Evolutionary conservation across 1,140 invertebrate species (phyloP), one percentile per base, ranked within the genome.

Genomic region (Drosophila orosa): DNA sequence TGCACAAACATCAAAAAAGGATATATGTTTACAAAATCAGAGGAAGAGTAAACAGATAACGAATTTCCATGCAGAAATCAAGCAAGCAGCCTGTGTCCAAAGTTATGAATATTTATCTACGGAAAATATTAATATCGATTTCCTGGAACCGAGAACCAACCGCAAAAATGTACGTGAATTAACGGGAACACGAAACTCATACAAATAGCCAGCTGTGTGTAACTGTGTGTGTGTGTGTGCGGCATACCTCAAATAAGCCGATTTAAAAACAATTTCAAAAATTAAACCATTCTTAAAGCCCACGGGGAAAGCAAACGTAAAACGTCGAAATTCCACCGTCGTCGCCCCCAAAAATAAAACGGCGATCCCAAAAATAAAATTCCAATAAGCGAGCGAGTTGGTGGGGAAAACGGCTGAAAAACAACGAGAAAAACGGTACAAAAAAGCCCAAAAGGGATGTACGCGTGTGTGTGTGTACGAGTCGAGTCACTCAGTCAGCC

Each of bases 211-310:
- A 35, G 22, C 40, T 69, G 40, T 57, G 19, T 42, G n/a, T n/a
- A 35, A 33, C 8, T n/a, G 15, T 39, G 15, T 15, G 44, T n/a
- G 44, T 54, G 61, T 37, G 60, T 37, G 54, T 44, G 66, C 31
- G 44, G 68, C 66, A 44, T 58, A 54, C 33, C 80, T 56, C 29
- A 75, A 66, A 78, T 86, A 85, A 85, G 81, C 81, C 74, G 82
- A 80, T 86, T 81, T 78, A 81, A 85, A 73, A 63, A 69, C 63
- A 74, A 86, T 85, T 82, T 83, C 60, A 75, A 75, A 75, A 75
- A 75, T 75, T 75, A 66, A 69, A 78, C 69, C 73, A 35, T 61
- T 52, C 61, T 78, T 61, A 86, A 81, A 78, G 63, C 59, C 47
- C 17, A 22, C 29, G 27, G 72, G 61, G 33, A 57, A 59, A 58